phyloP scores from a whole-genome alignment of 2,113 vertebrate genomes.

The Physeter macrocephalus region DNA sequence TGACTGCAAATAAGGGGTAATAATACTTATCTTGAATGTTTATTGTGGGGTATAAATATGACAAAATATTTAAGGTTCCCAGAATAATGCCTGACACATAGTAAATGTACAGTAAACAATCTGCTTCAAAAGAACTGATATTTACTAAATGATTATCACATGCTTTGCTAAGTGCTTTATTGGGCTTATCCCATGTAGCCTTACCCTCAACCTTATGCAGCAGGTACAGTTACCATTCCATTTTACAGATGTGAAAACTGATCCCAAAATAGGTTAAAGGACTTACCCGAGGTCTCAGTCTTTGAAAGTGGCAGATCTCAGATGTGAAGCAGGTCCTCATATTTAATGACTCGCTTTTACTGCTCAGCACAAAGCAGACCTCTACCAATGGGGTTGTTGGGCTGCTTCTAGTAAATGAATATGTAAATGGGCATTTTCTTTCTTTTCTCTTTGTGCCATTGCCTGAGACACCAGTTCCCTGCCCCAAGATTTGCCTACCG shows the following conservation, averaged over 20 bases:
- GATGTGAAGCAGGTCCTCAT: background rate
- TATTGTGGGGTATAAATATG: background rate
- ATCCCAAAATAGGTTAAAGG: background rate
- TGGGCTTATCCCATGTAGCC: background rate
- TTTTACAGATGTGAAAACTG: conserved; percentile 8
- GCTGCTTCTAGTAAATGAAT: background rate
- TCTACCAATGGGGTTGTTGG: background rate
- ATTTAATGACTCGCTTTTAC: background rate
- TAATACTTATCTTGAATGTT: background rate
- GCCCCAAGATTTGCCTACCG: background rate
- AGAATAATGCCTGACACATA: background rate
- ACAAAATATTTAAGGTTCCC: background rate
- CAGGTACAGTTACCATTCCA: background rate
- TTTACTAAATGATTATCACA: background rate
- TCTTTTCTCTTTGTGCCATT: background rate
- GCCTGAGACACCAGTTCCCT: background rate
- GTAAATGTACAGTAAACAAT: background rate
- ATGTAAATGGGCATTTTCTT: background rate
- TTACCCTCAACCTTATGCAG: background rate
- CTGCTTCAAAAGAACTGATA: background rate
- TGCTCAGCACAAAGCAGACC: background rate
- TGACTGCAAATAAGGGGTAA: background rate
- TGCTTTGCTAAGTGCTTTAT: background rate
- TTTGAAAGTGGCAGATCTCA: background rate
- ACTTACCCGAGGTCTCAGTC: background rate